These are phyloP conservation scores for Onychorhynchus coronatus DNA, from an alignment of 2,113 vertebrate genomes.

Conservation along the genomic window DNA sequence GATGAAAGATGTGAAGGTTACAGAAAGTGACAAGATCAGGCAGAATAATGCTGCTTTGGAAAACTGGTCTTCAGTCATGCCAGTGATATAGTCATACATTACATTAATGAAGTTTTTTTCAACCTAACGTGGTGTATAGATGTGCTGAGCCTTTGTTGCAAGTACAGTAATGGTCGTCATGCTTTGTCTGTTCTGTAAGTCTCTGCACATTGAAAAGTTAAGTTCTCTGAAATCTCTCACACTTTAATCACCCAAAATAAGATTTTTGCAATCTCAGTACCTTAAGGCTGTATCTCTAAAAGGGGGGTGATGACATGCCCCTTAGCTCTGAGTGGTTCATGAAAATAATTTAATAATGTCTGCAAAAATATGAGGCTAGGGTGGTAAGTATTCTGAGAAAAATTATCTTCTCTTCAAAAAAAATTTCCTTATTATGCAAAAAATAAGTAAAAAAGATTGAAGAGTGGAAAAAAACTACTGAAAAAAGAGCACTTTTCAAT, in stretches of 20 bases:
- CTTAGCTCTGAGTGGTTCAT: not conserved
- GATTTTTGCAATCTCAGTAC: not conserved
- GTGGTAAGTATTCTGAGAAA: not conserved
- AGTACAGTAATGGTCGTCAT: not conserved
- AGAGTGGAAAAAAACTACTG: not conserved
- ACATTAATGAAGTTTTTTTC: not conserved
- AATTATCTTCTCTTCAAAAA: not conserved
- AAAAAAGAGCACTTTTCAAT: not conserved
- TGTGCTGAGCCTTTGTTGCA: not conserved
- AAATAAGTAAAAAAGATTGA: not conserved
- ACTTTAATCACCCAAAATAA: not conserved
- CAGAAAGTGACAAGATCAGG: not conserved
- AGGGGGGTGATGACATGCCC: not conserved
- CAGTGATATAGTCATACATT: not conserved
- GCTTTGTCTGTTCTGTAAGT: not conserved
- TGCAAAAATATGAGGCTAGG: not conserved
- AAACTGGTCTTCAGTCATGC: not conserved
- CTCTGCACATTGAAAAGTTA: not conserved
- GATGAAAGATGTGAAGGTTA: not conserved
- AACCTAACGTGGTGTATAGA: not conserved
- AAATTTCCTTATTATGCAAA: not conserved
- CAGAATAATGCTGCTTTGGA: not conserved
- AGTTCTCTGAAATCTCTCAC: not conserved
- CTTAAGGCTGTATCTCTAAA: not conserved
- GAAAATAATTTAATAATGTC: not conserved